Evolutionary conservation across 2,113 vertebrate species (phyloP), one percentile per base, ranked within the genome.

Genomic region (Channa argus): DNA sequence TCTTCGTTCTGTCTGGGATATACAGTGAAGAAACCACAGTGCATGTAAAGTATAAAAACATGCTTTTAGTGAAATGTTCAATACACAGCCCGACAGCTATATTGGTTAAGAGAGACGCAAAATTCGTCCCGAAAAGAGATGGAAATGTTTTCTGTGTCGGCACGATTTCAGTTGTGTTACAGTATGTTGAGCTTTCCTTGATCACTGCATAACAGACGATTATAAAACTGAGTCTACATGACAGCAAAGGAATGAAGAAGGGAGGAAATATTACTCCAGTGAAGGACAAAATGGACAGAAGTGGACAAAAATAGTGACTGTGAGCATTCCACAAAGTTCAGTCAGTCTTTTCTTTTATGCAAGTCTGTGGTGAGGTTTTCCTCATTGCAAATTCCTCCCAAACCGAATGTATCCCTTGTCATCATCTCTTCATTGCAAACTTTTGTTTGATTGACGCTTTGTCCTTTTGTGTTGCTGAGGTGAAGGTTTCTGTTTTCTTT

Each of bases 401-500:
- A 70, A 56, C 52, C 50, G 60, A 71, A 75, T 50, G 49, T 63
- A 65, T 63, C 33, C 4, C 63, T 67, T 69, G 84, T 86, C 82
- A 58, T 71, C 66, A 5, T 81, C 74, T 79, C 56, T 39, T 74
- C 39, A 3, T 53, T 71, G 38, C 49, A 66, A 80, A 68, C 55
- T 52, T 64, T 64, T 24, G 73, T 55, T 55, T 82, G 79, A 90
- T 74, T 64, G 71, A 81, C 60, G 58, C 53, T 69, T 81, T 64
- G 87, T 84, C 79, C 79, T 64, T 61, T 69, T 44, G 49, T 56
- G 69, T 51, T 78, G 64, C 36, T 47, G 55, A 68, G 83, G 60
- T 46, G 63, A 83, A 77, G 71, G 63, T 83, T 68, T 86, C 77
- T 80, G 68, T 88, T 87, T 89, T 84, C 81, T 73, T 84, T 88